phyloP scores from a whole-genome alignment of 2,888 invertebrate species.

The Polydrusus cervinus region DNA sequence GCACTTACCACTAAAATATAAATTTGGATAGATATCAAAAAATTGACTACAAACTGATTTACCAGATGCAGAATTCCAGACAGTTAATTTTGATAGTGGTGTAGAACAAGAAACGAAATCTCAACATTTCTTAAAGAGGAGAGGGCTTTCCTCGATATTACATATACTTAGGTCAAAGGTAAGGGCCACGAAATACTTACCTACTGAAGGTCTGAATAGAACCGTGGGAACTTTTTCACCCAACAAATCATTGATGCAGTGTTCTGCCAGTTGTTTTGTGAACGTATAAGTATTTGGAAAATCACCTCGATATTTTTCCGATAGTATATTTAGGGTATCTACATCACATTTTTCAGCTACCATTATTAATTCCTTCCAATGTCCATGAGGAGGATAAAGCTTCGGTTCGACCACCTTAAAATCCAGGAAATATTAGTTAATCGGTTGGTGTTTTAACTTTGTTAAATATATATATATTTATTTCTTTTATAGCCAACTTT shows the following conservation, averaged over 20 bases:
- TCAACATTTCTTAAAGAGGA: no score
- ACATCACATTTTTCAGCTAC: constrained; percentile 78
- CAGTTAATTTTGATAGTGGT: no score
- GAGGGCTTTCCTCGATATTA: no score
- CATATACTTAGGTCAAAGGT: no score
- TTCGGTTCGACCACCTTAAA: constrained; percentile 81
- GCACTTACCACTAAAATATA: constrained; percentile 82
- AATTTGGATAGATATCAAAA: neutral
- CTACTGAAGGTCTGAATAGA: constrained; percentile 92
- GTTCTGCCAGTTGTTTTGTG: constrained; percentile 91
- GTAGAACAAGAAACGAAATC: no score
- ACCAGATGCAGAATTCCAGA: no score
- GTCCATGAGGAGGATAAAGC: constrained; percentile 80
- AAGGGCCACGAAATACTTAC: constrained; percentile 70
- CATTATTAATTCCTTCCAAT: constrained; percentile 80
- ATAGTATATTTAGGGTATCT: constrained; percentile 74
- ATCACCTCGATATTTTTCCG: constrained; percentile 76
- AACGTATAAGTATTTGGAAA: constrained; percentile 94
- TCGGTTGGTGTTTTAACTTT: no score
- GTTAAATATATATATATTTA: no score
- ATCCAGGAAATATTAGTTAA: no score
- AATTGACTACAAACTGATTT: no score
- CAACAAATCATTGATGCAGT: constrained; percentile 78
- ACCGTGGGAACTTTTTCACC: constrained; percentile 80
- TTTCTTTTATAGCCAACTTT: no score